Conservation (phyloP, 2,797 vertebrate species). For the Betta splendens region DNA sequence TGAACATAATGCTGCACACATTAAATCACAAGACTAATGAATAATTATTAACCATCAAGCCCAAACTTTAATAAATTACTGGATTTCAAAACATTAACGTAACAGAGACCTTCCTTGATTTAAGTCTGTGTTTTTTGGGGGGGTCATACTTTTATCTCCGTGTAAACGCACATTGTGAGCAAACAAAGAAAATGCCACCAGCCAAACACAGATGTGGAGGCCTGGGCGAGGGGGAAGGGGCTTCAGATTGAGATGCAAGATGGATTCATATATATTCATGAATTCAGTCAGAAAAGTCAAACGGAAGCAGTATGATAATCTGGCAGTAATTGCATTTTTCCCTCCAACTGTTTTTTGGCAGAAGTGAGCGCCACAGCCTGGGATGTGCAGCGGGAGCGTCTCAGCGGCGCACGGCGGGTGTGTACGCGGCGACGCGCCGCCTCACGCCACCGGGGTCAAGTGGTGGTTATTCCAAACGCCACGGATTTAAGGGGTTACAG, state of each 20-base stretch:
- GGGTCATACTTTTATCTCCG: slow-evolving; percentile 53
- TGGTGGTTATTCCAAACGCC: slow-evolving; percentile 65
- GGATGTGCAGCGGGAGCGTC: slow-evolving; percentile 42
- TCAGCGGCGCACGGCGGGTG: too few species aligned
- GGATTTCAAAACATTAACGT: slow-evolving; percentile 12
- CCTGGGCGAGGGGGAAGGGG: slow-evolving; percentile 13
- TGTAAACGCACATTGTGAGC: slow-evolving; percentile 49
- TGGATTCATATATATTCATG: slow-evolving; percentile 82
- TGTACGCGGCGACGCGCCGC: too few species aligned
- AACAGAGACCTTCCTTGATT: slow-evolving; percentile 34
- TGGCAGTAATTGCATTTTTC: slow-evolving; percentile 78
- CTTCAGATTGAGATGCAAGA: slow-evolving; percentile 78
- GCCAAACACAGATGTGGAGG: slow-evolving; percentile 57
- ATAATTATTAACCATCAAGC: too few species aligned
- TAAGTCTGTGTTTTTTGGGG: slow-evolving; percentile 27
- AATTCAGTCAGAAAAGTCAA: slow-evolving; percentile 80
- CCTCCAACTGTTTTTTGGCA: slow-evolving; percentile 72
- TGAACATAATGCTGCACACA: too few species aligned
- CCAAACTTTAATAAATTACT: slow-evolving; percentile 23
- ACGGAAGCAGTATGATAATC: slow-evolving; percentile 81
- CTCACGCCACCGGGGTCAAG: slow-evolving; percentile 70
- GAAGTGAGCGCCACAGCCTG: slow-evolving; percentile 54
- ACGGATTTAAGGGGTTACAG: slow-evolving; percentile 67
- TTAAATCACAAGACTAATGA: too few species aligned
- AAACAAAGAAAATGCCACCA: slow-evolving; percentile 72